These are phyloP conservation scores for Morinoia aosen DNA, from an alignment of 2,888 invertebrate genomes.

Conservation along the genomic window DNA sequence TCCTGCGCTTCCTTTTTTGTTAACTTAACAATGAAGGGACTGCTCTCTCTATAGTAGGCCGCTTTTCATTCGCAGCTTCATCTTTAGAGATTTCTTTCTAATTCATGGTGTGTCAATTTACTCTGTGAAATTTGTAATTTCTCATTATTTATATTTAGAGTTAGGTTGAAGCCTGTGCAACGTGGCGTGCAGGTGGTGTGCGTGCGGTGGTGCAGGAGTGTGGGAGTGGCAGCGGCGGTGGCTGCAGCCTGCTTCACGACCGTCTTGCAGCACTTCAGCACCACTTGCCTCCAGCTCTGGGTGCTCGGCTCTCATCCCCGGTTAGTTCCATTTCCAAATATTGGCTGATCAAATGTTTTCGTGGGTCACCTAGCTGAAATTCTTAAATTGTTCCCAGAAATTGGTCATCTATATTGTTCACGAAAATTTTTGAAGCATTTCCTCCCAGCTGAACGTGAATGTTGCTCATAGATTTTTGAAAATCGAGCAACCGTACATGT, in stretches of 20 bases:
- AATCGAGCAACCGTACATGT: no score
- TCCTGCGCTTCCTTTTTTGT: no score
- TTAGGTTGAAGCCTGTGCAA: neutral
- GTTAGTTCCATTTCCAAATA: neutral
- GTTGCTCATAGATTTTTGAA: no score
- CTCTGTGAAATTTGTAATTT: no score
- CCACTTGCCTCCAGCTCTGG: neutral
- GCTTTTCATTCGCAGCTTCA: no score
- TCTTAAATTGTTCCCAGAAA: neutral
- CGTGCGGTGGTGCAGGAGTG: neutral
- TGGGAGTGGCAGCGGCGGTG: neutral
- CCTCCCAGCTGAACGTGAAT: no score
- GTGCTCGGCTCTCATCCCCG: neutral
- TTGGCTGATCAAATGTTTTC: neutral
- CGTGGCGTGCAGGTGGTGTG: neutral
- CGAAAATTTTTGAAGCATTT: no score
- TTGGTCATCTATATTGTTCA: neutral
- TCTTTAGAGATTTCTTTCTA: no score
- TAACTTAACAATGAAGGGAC: no score
- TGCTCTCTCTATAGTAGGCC: no score
- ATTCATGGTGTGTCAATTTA: no score
- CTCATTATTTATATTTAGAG: no score
- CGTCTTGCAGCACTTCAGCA: conserved; percentile 8
- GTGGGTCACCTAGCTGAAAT: neutral
- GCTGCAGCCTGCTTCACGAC: neutral